Conservation (phyloP, 2,888 invertebrate genomes). For the Corbicula japonica region DNA sequence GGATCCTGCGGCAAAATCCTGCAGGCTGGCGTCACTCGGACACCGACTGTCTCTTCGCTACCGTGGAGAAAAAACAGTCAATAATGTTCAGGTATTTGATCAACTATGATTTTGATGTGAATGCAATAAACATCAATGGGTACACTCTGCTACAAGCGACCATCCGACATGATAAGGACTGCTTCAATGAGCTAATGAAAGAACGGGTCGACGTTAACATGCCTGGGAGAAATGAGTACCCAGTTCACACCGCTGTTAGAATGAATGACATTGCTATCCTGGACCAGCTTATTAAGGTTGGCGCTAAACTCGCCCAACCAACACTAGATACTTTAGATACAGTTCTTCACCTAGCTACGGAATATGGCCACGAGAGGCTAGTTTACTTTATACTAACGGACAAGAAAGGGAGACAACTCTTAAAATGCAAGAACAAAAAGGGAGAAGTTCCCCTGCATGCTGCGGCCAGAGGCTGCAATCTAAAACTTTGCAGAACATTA, state of each 20-base stretch:
- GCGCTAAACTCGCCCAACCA: not conserved
- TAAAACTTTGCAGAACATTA: not conserved
- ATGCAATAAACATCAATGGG: not conserved
- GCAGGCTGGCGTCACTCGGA: too few species aligned
- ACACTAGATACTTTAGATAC: not conserved
- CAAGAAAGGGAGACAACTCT: not conserved
- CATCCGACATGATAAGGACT: not conserved
- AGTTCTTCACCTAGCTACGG: conserved; percentile 3
- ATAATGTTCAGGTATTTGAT: not conserved
- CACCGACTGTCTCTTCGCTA: conserved; percentile 1
- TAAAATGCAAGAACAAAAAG: not conserved
- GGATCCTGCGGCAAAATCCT: too few species aligned
- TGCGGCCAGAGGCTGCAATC: not conserved
- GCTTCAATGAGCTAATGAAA: not conserved
- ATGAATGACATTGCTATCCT: not conserved
- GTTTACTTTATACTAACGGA: not conserved
- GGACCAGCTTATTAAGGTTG: not conserved
- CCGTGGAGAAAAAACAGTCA: not conserved
- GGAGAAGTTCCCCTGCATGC: conserved; percentile 11
- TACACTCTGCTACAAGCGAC: not conserved
- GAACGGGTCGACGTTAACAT: not conserved
- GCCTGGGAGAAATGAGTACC: not conserved
- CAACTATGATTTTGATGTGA: conserved; percentile 5
- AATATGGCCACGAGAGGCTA: not conserved
- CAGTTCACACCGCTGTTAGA: not conserved